Evolutionary conservation across 2,888 invertebrate genomes (phyloP).

Genomic region (Leucoma salicis): DNA sequence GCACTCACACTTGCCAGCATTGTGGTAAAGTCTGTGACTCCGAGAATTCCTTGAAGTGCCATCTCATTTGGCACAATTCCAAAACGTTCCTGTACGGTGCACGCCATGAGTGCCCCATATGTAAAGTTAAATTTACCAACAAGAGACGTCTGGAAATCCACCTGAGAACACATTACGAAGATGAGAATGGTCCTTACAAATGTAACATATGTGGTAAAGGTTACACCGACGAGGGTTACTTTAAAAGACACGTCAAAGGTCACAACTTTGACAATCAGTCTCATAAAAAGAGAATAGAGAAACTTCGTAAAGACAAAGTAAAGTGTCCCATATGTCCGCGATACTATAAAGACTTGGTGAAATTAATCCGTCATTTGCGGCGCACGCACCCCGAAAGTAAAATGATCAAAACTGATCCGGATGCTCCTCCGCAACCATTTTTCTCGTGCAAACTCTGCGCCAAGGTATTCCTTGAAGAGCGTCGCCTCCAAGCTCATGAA

Average conservation of each 20-base stretch:
- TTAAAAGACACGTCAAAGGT: conserved; percentile 73
- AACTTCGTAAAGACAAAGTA: conserved; percentile 64
- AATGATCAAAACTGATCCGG: conserved; percentile 77
- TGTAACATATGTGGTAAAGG: conserved; percentile 78
- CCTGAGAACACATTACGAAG: conserved; percentile 72
- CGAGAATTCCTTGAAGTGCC: conserved; percentile 67
- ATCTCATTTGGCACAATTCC: conserved; percentile 70
- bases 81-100: conserved; percentile 66
- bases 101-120: conserved; percentile 72
- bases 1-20: conserved; percentile 64
- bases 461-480: conserved; percentile 65
- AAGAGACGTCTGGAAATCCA: conserved; percentile 73
- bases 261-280: conserved; percentile 75
- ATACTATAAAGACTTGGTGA: conserved; percentile 65
- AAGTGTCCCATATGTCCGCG: conserved; percentile 73
- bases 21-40: conserved; percentile 74
- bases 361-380: conserved; percentile 70
- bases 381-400: conserved; percentile 75
- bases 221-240: conserved; percentile 76
- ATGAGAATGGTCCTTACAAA: conserved; percentile 75
- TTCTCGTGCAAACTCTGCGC: conserved; percentile 73
- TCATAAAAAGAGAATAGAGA: conserved; percentile 66
- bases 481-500: conserved; percentile 60
- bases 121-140: conserved; percentile 71
- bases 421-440: conserved; percentile 63